Percentiles rank a stretch among this genome's conserved stretches.
Conservation (phyloP, 2,888 invertebrate species). For the Caenorhabditis angaria region DNA sequence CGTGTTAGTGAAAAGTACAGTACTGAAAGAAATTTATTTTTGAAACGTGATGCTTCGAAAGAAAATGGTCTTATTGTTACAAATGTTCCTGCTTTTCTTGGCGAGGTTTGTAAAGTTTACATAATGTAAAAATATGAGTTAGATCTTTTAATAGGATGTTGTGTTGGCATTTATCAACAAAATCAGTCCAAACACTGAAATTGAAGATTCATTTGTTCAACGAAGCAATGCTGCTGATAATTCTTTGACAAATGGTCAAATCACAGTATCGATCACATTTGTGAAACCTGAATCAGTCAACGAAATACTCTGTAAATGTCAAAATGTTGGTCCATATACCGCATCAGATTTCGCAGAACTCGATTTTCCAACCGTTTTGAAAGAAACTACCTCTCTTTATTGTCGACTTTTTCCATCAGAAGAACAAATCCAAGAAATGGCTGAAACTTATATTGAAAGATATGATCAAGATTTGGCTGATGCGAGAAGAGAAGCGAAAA, state of each 20-base stretch:
- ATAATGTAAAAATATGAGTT: not conserved
- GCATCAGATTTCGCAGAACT: constrained; percentile 34
- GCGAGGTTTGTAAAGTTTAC: constrained; percentile 22
- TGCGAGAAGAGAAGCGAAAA: constrained; percentile 45
- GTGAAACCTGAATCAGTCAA: constrained; percentile 38
- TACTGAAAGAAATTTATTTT: constrained; percentile 28
- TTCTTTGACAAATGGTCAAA: constrained; percentile 34
- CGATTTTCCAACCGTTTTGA: constrained; percentile 30
- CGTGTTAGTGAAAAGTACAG: constrained; percentile 23
- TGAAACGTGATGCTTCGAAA: constrained; percentile 41
- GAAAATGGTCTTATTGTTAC: constrained; percentile 37
- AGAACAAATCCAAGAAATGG: constrained; percentile 40
- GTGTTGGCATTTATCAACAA: constrained; percentile 33
- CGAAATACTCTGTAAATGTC: constrained; percentile 24
- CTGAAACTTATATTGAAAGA: constrained; percentile 33
- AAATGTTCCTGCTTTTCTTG: constrained; percentile 45
- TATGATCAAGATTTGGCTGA: constrained; percentile 36
- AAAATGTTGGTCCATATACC: constrained; percentile 33
- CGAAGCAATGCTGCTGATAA: constrained; percentile 36
- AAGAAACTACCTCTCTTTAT: constrained; percentile 31
- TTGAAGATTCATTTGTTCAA: constrained; percentile 32
- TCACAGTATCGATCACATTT: constrained; percentile 40
- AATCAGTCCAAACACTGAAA: constrained; percentile 24
- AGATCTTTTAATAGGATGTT: constrained; percentile 38
- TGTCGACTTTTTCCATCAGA: constrained; percentile 30